These are phyloP conservation scores for Ictalurus punctatus DNA, from an alignment of 2,113 vertebrate genomes.

Conservation along the genomic window DNA sequence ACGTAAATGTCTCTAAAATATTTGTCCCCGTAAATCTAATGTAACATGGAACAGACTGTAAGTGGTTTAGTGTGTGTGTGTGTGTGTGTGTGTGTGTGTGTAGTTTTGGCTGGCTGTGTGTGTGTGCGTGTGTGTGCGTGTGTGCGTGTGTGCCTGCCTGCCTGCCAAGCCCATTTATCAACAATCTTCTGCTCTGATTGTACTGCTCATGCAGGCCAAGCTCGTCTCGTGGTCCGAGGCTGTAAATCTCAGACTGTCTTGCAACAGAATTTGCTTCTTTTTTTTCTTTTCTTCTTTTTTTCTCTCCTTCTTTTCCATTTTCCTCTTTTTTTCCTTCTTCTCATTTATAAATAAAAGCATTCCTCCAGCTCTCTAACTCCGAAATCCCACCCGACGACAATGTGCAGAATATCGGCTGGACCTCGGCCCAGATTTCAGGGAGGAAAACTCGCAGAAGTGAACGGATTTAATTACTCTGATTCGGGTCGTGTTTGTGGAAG, in stretches of 20 bases:
- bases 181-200: background rate
- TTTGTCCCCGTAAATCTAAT: background rate
- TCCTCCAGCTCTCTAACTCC: slow-evolving; percentile 41
- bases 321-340: slow-evolving; percentile 43
- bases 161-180: background rate
- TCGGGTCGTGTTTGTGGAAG: background rate
- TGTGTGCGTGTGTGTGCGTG: background rate
- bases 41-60: background rate
- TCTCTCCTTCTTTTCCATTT: slow-evolving; percentile 17
- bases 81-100: background rate
- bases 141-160: background rate
- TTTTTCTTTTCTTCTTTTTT: background rate
- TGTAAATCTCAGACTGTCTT: background rate
- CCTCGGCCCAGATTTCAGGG: slow-evolving; percentile 10
- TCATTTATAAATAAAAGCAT: slow-evolving; percentile 27
- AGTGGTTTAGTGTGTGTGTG: background rate
- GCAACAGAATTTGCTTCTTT: background rate
- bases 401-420: slow-evolving; percentile 39
- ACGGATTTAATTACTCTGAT: slow-evolving; percentile 43
- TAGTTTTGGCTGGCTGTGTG: background rate
- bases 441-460: slow-evolving; percentile 33
- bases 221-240: background rate
- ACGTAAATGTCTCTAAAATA: background rate
- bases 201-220: background rate
- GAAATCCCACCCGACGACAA: slow-evolving; percentile 35